Evolutionary conservation across 2,113 vertebrate species (phyloP), one percentile per base, ranked within the genome.

Genomic region (Melanocharis versteri): DNA sequence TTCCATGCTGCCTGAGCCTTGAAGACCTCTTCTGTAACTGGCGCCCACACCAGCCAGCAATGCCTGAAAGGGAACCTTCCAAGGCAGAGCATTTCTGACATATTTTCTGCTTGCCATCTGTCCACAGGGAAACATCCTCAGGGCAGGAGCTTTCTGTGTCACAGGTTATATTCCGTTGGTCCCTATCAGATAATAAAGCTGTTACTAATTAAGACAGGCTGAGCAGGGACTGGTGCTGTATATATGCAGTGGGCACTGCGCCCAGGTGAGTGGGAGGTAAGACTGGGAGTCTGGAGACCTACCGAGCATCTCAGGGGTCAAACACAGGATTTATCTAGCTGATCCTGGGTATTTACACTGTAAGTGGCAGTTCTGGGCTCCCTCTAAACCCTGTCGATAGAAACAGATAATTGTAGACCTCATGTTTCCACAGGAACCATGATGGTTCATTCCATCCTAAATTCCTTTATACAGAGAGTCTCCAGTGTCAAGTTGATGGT

Each of bases 131-230:
- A 90, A 87, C 11, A 3, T 53, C 72, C 61, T 71, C 56, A 18
- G 83, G 86, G 66, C 68, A 95, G 56, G 45, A 87, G 60, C 64
- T 76, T 93, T 69, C 75, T 76, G 44, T 48, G 48, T 73, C 4
- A 1, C 2, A 5, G 62, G 69, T 73, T 69, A 31, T 70, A n/a
- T 77, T 81, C 79, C 39, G 27, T 28, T 6, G 2, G 66, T 77
- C 60, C 47, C 71, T 62, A 82, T 73, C 86, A 87, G 65, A 84
- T 87, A 87, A 62, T 89, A 76, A 87, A 94, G 80, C 33, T 89
- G 88, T 9, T 83, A 83, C 88, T 88, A 94, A 94, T 90, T 93
- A 80, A 76, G 40, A 54, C 62, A 77, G 86, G 71, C 62, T 95
- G 68, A 86, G 92, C 68, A 92, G 75, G 58, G 83, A 56, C 68